Conservation (phyloP, 2,113 vertebrate genomes). For the Triplophysa siluroides region DNA sequence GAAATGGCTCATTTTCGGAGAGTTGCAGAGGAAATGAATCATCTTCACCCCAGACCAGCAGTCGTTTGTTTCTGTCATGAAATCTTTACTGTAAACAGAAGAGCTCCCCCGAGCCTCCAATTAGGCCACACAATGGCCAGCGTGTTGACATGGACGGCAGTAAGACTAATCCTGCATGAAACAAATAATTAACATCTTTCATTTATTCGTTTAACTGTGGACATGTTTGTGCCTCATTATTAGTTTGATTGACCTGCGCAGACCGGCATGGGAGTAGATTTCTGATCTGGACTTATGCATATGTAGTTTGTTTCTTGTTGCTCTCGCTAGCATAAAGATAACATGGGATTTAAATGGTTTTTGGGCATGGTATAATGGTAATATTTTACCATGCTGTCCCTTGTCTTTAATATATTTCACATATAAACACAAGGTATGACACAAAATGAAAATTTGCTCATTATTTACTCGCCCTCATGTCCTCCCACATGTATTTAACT, state of each 20-base stretch:
- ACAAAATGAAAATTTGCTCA: too few species aligned
- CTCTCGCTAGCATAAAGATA: neutral
- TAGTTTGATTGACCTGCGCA: neutral
- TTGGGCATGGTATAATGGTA: neutral
- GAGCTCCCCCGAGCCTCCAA: constrained; percentile 3
- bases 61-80: constrained; percentile 48
- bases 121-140: constrained; percentile 8
- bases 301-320: neutral
- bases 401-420: too few species aligned
- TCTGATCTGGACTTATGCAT: neutral
- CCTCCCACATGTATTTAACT: too few species aligned
- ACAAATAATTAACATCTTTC: constrained; percentile 8
- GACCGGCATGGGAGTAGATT: neutral
- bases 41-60: constrained; percentile 17
- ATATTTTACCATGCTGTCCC: neutral
- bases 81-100: constrained; percentile 45
- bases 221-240: neutral
- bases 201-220: constrained; percentile 11
- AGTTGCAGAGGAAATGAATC: constrained; percentile 49
- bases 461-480: too few species aligned
- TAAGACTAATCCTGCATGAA: constrained; percentile 12
- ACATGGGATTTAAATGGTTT: neutral
- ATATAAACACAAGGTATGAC: too few species aligned
- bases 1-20: constrained; percentile 14
- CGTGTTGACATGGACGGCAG: neutral